Conservation (phyloP, 1,140 invertebrate genomes). For the Drosophila rufa region DNA sequence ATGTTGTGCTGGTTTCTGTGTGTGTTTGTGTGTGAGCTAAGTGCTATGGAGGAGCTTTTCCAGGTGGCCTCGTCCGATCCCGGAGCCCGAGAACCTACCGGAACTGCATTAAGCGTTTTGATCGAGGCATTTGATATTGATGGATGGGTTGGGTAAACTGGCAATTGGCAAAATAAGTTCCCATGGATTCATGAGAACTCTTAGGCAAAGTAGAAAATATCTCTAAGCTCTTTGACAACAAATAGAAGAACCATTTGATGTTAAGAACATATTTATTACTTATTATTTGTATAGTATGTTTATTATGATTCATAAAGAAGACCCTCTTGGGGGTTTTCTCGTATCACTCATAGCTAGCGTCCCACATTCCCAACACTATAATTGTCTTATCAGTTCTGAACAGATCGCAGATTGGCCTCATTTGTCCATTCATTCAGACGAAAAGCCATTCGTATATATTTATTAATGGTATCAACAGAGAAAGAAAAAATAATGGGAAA, state of each 20-base stretch:
- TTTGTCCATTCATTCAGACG: slow-evolving; percentile 20
- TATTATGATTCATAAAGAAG: slow-evolving; percentile 14
- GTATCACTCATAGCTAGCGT: slow-evolving; percentile 1
- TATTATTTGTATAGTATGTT: not conserved
- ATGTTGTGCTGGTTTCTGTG: not conserved
- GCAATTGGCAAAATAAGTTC: slow-evolving; percentile 39
- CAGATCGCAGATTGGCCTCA: slow-evolving; percentile 19
- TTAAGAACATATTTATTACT: not conserved
- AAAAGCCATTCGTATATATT: slow-evolving; percentile 6
- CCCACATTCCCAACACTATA: slow-evolving; percentile 17
- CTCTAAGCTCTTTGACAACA: not conserved
- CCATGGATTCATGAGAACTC: slow-evolving; percentile 28
- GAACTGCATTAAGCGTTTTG: slow-evolving; percentile 53
- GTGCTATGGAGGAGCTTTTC: slow-evolving; percentile 53
- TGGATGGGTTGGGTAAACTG: slow-evolving; percentile 46
- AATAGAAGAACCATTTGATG: not conserved
- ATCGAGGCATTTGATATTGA: slow-evolving; percentile 50
- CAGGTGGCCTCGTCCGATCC: slow-evolving; percentile 53
- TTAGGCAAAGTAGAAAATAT: not conserved
- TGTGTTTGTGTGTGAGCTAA: slow-evolving; percentile 20
- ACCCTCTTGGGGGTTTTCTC: slow-evolving; percentile 1
- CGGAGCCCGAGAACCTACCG: slow-evolving; percentile 38
- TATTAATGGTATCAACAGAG: slow-evolving; percentile 23
- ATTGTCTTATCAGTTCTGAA: slow-evolving; percentile 31
- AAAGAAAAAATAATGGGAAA: slow-evolving; percentile 64